A percentile compares a stretch with the other conserved stretches of the same genome.
Evolutionary conservation across 1,140 invertebrate species (phyloP).

Genomic region (Dinothrombium tinctorium): DNA sequence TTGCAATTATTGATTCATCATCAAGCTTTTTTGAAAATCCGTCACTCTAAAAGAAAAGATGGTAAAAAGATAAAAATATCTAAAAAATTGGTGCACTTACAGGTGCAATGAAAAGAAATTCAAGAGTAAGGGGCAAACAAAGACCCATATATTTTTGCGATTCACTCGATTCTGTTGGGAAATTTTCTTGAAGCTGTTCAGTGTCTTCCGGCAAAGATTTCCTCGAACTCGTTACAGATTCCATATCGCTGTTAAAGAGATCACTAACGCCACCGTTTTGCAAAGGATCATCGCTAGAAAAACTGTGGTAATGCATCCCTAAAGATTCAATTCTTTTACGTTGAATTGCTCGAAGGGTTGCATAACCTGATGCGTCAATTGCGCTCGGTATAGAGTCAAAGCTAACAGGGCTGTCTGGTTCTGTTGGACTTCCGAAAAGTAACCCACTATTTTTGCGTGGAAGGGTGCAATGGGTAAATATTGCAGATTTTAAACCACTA

Average conservation of each 20-base stretch:
- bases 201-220: neutral
- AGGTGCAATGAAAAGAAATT: conserved; percentile 3
- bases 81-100: conserved; percentile 9
- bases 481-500: no score
- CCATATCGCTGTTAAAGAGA: neutral
- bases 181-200: neutral
- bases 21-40: no score
- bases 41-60: no score
- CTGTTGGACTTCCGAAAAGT: neutral
- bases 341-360: conserved; percentile 44
- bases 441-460: neutral
- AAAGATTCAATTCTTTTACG: conserved; percentile 26
- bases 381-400: conserved; percentile 17
- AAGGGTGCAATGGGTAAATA: no score
- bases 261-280: neutral
- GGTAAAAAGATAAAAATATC: conserved; percentile 6
- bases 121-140: conserved; percentile 12
- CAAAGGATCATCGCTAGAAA: no score
- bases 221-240: neutral
- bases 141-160: conserved; percentile 10
- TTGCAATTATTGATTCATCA: no score
- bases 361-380: conserved; percentile 40
- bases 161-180: neutral
- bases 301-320: conserved; percentile 5
- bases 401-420: neutral